A percentile compares a stretch with the other conserved stretches of the same genome.
Evolutionary conservation across 1,140 invertebrate genomes (phyloP).

Genomic region (Plectrocnemia conspersa): DNA sequence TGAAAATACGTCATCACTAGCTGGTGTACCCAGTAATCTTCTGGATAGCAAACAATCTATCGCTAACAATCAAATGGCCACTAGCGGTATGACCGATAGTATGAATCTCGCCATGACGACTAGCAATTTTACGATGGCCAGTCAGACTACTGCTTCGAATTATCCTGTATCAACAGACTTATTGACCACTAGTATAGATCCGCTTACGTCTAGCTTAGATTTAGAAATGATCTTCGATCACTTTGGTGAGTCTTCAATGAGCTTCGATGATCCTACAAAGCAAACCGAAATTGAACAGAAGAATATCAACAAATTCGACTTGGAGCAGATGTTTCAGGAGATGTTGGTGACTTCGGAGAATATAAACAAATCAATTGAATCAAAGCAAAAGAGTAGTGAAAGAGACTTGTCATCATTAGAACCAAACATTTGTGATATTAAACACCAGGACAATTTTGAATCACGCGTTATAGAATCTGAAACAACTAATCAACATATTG

Average conservation of each 20-base stretch:
- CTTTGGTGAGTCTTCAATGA: constrained; percentile 47
- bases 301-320: background rate
- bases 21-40: constrained; percentile 44
- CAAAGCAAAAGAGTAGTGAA: constrained; percentile 10
- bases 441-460: too few species aligned
- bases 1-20: constrained; percentile 44
- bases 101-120: constrained; percentile 46
- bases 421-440: too few species aligned
- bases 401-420: too few species aligned
- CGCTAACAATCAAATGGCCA: constrained; percentile 37
- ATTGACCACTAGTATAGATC: constrained; percentile 45
- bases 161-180: constrained; percentile 45
- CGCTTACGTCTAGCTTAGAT: constrained; percentile 48
- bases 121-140: constrained; percentile 49
- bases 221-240: constrained; percentile 52
- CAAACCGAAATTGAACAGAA: constrained; percentile 17
- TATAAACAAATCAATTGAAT: constrained; percentile 24
- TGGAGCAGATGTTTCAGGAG: constrained; percentile 21
- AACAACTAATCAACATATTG: constrained; percentile 55
- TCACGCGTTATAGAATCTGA: too few species aligned
- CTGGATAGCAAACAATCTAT: constrained; percentile 46
- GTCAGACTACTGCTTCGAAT: constrained; percentile 47
- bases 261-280: constrained; percentile 38
- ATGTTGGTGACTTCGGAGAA: constrained; percentile 24
- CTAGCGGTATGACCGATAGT: constrained; percentile 44